Evolutionary conservation across 2,888 invertebrate genomes (phyloP).

Genomic region (Cryptocephalus primarius): DNA sequence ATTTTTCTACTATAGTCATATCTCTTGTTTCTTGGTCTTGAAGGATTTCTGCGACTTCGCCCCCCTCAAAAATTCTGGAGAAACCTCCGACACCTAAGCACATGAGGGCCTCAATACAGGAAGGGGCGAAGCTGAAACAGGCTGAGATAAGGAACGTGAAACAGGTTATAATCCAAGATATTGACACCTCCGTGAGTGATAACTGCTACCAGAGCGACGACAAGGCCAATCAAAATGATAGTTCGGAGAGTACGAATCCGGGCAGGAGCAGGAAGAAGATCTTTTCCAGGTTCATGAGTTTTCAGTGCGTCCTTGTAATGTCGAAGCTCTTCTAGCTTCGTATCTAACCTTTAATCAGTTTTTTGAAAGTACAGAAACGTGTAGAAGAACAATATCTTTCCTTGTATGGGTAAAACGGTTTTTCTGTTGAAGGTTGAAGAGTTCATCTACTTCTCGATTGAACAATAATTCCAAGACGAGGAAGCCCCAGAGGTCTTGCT

Average conservation of each 20-base stretch:
- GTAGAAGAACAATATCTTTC: no score
- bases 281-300: constrained; percentile 44
- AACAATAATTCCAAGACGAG: constrained; percentile 45
- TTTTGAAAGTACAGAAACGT: no score
- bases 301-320: neutral
- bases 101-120: constrained; percentile 30
- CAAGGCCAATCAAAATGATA: constrained; percentile 29
- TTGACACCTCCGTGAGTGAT: constrained; percentile 38
- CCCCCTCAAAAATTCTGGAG: constrained; percentile 14
- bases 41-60: neutral
- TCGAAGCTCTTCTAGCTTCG: neutral
- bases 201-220: constrained; percentile 38
- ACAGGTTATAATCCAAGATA: constrained; percentile 31
- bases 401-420: no score
- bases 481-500: constrained; percentile 48
- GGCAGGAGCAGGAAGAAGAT: constrained; percentile 53
- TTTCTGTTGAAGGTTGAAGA: constrained; percentile 13
- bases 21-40: neutral
- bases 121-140: constrained; percentile 16
- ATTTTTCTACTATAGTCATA: no score
- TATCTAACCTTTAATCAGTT: no score
- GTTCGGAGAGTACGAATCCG: constrained; percentile 41
- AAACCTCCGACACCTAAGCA: constrained; percentile 30
- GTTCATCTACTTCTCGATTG: constrained; percentile 48
- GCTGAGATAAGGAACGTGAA: constrained; percentile 27